Conservation (phyloP, 2,888 invertebrate species). For the Theretra japonica region DNA sequence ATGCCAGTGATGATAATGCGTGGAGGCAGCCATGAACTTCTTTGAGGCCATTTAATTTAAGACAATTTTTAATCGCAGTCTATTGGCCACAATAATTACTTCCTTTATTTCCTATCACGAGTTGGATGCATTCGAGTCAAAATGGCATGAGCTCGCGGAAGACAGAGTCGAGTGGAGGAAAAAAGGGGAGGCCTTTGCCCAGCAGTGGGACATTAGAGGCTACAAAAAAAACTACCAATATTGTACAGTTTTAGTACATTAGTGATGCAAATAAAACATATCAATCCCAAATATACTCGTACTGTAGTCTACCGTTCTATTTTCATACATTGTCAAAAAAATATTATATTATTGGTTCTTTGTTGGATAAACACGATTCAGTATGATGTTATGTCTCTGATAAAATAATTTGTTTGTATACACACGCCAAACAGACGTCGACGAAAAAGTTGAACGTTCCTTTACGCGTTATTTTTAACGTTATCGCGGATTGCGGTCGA, state of each 20-base stretch:
- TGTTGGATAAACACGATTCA: conserved; percentile 12
- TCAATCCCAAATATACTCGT: too few relatives aligned
- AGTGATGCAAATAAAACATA: too few relatives aligned
- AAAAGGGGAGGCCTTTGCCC: too few relatives aligned
- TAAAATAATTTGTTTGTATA: conserved; percentile 21
- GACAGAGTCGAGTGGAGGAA: too few relatives aligned
- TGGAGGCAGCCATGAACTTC: neutral
- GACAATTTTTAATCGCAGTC: neutral
- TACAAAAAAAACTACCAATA: too few relatives aligned
- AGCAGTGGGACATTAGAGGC: too few relatives aligned
- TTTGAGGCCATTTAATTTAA: neutral
- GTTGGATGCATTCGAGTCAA: too few relatives aligned
- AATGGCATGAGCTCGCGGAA: too few relatives aligned
- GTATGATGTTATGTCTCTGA: conserved; percentile 13
- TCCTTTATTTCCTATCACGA: too few relatives aligned
- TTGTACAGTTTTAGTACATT: too few relatives aligned
- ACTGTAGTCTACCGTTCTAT: neutral
- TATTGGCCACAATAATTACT: too few relatives aligned
- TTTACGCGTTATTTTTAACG: neutral
- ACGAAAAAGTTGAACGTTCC: neutral
- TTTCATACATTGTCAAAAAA: neutral
- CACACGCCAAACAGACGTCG: neutral
- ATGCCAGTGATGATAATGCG: conserved; percentile 8
- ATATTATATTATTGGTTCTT: neutral
- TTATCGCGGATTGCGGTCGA: neutral